A percentile compares a stretch with the other conserved stretches of the same genome.
These are phyloP conservation scores for Arbacia lixula DNA, from an alignment of 53 echinoderm and acorn worm species.

Conservation along the genomic window DNA sequence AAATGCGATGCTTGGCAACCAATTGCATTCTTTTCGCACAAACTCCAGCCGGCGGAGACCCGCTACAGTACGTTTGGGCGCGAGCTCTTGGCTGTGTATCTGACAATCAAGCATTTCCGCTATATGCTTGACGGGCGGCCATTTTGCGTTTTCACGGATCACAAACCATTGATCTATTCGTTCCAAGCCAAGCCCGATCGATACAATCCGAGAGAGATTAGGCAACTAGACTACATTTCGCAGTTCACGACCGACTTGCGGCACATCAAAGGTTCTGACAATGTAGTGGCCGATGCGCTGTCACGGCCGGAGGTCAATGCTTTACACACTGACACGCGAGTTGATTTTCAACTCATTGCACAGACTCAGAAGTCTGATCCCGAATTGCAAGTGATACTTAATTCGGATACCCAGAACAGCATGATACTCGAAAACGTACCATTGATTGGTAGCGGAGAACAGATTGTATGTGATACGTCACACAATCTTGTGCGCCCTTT, in stretches of 20 bases:
- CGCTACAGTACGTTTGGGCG: slow-evolving; percentile 61
- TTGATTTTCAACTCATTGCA: too few relatives aligned
- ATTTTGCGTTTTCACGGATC: slow-evolving; percentile 66
- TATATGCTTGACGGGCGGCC: slow-evolving; percentile 59
- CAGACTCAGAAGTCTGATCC: too few relatives aligned
- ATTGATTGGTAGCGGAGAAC: background rate
- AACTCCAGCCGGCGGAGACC: slow-evolving; percentile 54
- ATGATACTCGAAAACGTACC: slow-evolving; percentile 12
- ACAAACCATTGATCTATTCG: slow-evolving; percentile 56
- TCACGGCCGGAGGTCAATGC: slow-evolving; percentile 49
- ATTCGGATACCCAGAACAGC: background rate
- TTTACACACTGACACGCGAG: slow-evolving; percentile 4
- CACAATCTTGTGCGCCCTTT: slow-evolving; percentile 57
- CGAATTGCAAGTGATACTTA: too few relatives aligned
- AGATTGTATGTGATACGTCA: too few relatives aligned
- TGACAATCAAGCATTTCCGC: slow-evolving; percentile 55
- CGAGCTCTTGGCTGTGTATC: slow-evolving; percentile 57
- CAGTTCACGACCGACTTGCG: slow-evolving; percentile 68
- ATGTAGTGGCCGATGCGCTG: slow-evolving; percentile 64
- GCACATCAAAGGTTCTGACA: slow-evolving; percentile 57
- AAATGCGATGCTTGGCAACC: slow-evolving; percentile 34
- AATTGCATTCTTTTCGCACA: slow-evolving; percentile 61
- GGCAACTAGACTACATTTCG: slow-evolving; percentile 70
- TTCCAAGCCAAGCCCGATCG: slow-evolving; percentile 57
- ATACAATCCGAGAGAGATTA: slow-evolving; percentile 62